Evolutionary conservation across 2,888 invertebrate genomes (phyloP), one percentile per base, ranked within the genome.

Genomic region (Dexiosoma caninum): DNA sequence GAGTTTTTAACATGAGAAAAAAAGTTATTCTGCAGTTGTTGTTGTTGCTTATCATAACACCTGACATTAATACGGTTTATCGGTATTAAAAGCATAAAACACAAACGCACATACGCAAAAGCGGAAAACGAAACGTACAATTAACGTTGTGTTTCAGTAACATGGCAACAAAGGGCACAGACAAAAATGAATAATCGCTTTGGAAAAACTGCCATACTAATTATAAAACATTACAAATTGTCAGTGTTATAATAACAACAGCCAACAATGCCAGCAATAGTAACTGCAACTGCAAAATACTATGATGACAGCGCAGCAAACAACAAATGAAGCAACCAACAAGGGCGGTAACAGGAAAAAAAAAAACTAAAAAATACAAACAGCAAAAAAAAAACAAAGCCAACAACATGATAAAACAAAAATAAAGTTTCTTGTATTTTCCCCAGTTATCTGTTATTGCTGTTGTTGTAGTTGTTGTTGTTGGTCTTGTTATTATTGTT

Each of bases 191-290:
- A 49, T 4, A 46, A 37, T 37, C 23, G 37, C n/a, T 49, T 14
- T 42, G 67, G 23, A 69, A 75, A 60, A 69, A 51, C 67, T 69
- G 75, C 44, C 76, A 69, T 12, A 60, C 76, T 69, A 69, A 76
- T 76, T 76, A 69, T 53, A 62, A 67, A 76, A 76, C 53, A 76
- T 69, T 60, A 60, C 69, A 76, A 76, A 60, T 60, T 76, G 60
- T 60, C 69, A 69, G 67, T 59, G 51, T 60, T 66, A 4, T 16
- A 67, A 67, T 51, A 67, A 59, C 21, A 75, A 44, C 49, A 66
- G 27, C 19, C 21, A 66, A 7, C 35, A 57, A 19, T 3, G 23
- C 10, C 23, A 53, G 4, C 44, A 55, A 9, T 9, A 53, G 51
- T 32, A 16, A 19, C 10, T 27, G 10, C 35, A 46, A 46, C 37